A percentile compares a stretch with the other conserved stretches of the same genome.
Evolutionary conservation across 2,797 vertebrate species (phyloP).

Genomic region (Chaetodon trifasciatus): DNA sequence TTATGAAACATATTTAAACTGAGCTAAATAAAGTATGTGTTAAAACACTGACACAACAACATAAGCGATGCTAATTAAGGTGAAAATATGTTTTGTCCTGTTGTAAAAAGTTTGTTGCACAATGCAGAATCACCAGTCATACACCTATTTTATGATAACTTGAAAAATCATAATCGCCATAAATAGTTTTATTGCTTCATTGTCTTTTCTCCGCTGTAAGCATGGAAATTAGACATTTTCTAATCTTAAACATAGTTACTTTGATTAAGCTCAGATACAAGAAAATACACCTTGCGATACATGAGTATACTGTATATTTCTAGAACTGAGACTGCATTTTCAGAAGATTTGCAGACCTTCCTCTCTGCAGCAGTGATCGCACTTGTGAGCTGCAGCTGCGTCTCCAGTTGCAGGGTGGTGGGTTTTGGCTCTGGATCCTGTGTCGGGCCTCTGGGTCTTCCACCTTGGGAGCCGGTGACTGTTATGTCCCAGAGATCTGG

Average conservation of each 20-base stretch:
- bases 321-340: constrained; percentile 8
- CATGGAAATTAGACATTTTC: not conserved
- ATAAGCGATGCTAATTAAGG: not conserved
- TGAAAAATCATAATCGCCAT: too few relatives aligned
- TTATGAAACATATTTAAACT: not conserved
- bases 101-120: not conserved
- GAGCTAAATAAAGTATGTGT: not conserved
- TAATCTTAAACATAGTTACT: not conserved
- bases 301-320: not conserved
- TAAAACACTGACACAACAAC: not conserved
- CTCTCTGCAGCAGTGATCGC: constrained; percentile 18
- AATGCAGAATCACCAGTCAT: not conserved
- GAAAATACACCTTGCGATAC: not conserved
- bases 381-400: constrained; percentile 33
- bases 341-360: not conserved
- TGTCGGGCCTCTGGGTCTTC: constrained; percentile 21
- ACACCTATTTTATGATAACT: not conserved
- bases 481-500: constrained; percentile 43
- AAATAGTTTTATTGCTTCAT: not conserved
- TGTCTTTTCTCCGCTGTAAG: not conserved
- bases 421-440: constrained; percentile 39
- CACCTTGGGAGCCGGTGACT: constrained; percentile 22
- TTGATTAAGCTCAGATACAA: not conserved
- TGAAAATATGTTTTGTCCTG: not conserved
- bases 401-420: constrained; percentile 42